Conservation (phyloP, 2,888 invertebrate species). For the Mactromeris polynyma region DNA sequence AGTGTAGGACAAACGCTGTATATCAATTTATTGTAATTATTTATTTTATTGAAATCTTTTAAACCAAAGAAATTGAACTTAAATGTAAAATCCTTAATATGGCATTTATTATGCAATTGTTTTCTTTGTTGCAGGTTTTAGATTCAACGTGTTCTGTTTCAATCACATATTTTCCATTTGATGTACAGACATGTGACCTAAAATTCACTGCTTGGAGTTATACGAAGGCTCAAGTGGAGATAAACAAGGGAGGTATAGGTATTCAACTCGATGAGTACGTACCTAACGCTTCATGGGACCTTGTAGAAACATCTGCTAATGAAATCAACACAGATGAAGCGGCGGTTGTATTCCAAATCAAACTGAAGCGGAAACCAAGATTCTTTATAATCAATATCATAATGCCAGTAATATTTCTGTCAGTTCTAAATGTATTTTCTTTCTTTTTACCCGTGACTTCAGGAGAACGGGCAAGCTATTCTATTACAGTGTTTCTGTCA, state of each 20-base stretch:
- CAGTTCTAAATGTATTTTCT: constrained; percentile 28
- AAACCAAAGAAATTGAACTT: too few relatives aligned
- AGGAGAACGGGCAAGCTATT: constrained; percentile 37
- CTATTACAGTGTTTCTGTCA: constrained; percentile 44
- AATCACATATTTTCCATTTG: constrained; percentile 27
- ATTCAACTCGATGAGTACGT: neutral
- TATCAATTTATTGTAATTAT: too few relatives aligned
- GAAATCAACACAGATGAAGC: neutral
- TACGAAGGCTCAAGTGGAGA: neutral
- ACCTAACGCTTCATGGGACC: neutral
- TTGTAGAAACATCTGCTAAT: neutral
- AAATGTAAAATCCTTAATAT: too few relatives aligned
- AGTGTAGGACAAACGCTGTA: too few relatives aligned
- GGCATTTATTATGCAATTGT: too few relatives aligned
- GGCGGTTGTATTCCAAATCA: constrained; percentile 17
- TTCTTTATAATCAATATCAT: constrained; percentile 38
- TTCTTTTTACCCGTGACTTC: constrained; percentile 39
- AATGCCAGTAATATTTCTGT: constrained; percentile 28
- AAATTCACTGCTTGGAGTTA: constrained; percentile 31
- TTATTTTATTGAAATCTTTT: too few relatives aligned
- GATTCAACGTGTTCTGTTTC: constrained; percentile 12
- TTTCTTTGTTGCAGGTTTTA: too few relatives aligned
- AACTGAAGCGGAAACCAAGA: constrained; percentile 21
- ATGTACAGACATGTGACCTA: constrained; percentile 13
- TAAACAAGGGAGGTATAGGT: neutral